Conservation (phyloP, 1,140 invertebrate genomes). For the Carposina sasakii region DNA sequence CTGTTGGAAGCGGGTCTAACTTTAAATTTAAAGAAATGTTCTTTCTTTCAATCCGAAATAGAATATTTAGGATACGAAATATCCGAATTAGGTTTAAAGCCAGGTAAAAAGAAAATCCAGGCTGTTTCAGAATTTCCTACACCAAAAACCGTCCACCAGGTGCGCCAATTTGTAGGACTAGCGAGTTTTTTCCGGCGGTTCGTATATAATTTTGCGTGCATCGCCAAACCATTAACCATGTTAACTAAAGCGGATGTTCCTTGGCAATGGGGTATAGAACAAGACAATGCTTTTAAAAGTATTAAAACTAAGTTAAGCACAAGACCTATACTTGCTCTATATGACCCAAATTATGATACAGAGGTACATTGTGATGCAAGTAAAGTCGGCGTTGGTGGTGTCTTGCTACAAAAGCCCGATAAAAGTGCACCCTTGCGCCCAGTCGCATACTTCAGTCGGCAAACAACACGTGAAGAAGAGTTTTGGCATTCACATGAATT, state of each 20-base stretch:
- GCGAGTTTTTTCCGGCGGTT: constrained; percentile 36
- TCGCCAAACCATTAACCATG: constrained; percentile 29
- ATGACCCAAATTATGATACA: constrained; percentile 27
- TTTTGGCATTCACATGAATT: constrained; percentile 59
- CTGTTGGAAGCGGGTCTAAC: constrained; percentile 1
- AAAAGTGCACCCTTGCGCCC: background rate
- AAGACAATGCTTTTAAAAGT: constrained; percentile 25
- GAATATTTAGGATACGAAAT: constrained; percentile 13
- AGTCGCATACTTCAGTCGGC: constrained; percentile 10
- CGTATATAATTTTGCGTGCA: constrained; percentile 28
- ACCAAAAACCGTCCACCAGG: constrained; percentile 8
- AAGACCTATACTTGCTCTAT: constrained; percentile 31
- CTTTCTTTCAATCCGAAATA: constrained; percentile 4
- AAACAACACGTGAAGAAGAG: constrained; percentile 41
- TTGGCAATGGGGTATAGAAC: constrained; percentile 32
- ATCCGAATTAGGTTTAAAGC: constrained; percentile 1
- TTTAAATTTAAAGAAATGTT: constrained; percentile 12
- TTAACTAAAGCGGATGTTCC: constrained; percentile 30
- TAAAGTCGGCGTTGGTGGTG: constrained; percentile 25
- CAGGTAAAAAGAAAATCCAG: constrained; percentile 3
- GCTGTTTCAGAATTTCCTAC: constrained; percentile 9
- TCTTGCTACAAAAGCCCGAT: constrained; percentile 13
- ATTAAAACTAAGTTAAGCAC: constrained; percentile 3
- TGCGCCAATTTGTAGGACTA: constrained; percentile 16
- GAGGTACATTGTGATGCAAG: constrained; percentile 18